These are phyloP conservation scores for Sterna hirundo DNA, from an alignment of 2,113 vertebrate species.

Conservation along the genomic window DNA sequence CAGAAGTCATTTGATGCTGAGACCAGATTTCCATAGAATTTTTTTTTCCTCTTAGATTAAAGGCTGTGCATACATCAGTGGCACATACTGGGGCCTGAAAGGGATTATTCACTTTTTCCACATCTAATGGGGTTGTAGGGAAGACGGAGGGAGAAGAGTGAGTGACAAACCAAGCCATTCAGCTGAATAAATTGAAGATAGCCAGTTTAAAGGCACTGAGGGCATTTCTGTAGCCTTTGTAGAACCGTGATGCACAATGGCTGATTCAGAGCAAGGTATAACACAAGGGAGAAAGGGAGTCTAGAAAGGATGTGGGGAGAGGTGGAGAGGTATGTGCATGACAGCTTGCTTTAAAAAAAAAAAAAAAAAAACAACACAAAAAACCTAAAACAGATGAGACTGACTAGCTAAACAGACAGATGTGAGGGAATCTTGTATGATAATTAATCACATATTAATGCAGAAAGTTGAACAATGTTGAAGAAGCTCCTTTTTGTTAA, in stretches of 20 bases:
- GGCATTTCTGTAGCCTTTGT: background rate
- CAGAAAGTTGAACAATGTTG: background rate
- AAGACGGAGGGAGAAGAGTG: background rate
- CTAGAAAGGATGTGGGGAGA: background rate
- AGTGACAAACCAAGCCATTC: constrained; percentile 7
- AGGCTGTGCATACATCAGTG: background rate
- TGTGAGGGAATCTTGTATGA: background rate
- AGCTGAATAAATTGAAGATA: background rate
- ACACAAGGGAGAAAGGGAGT: background rate
- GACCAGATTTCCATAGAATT: background rate
- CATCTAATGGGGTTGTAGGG: background rate
- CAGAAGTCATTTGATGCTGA: background rate
- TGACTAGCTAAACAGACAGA: background rate
- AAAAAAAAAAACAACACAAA: background rate
- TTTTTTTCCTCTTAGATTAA: background rate
- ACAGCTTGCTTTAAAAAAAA: background rate
- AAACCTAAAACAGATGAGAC: background rate
- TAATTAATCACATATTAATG: background rate
- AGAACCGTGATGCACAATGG: background rate
- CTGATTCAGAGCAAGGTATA: background rate
- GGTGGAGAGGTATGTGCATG: background rate
- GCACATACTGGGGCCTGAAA: background rate
- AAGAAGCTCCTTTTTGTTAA: background rate
- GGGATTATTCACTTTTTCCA: background rate
- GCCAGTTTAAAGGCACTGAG: background rate